Percentiles rank a stretch among this genome's conserved stretches.
Conservation (phyloP, 2,888 invertebrate species). For the Proisotoma minuta region DNA sequence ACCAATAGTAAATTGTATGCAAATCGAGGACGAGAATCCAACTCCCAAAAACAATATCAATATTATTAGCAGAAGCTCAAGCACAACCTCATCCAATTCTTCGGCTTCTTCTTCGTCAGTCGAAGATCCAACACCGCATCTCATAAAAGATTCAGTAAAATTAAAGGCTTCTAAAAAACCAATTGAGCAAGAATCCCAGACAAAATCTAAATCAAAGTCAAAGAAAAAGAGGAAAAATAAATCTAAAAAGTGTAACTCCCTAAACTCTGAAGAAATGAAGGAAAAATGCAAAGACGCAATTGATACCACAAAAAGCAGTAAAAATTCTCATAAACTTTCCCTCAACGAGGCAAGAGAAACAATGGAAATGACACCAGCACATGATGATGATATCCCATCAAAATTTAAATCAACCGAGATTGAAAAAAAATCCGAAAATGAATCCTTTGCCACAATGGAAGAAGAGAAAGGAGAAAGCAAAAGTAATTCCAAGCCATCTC, state of each 20-base stretch:
- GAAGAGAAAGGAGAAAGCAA: no score
- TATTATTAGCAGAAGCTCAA: background rate
- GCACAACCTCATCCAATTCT: background rate
- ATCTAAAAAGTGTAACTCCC: background rate
- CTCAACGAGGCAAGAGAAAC: background rate
- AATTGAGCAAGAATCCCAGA: background rate
- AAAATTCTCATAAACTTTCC: background rate
- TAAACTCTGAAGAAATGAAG: background rate
- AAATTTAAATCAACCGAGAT: no score
- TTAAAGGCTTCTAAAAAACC: no score
- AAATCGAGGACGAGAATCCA: slow-evolving; percentile 8
- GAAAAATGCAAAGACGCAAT: background rate
- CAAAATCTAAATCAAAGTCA: background rate
- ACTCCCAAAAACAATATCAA: background rate
- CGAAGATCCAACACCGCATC: no score
- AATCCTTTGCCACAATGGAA: background rate
- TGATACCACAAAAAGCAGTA: background rate
- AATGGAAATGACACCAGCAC: background rate
- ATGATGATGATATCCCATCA: background rate
- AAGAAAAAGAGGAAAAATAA: background rate
- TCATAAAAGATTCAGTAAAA: no score
- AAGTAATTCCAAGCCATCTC: no score
- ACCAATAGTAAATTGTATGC: no score
- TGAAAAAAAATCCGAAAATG: background rate
- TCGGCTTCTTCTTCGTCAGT: background rate